Evolutionary conservation across 2,888 invertebrate genomes (phyloP), one percentile per base, ranked within the genome.

Genomic region (Ormyrus rosae): DNA sequence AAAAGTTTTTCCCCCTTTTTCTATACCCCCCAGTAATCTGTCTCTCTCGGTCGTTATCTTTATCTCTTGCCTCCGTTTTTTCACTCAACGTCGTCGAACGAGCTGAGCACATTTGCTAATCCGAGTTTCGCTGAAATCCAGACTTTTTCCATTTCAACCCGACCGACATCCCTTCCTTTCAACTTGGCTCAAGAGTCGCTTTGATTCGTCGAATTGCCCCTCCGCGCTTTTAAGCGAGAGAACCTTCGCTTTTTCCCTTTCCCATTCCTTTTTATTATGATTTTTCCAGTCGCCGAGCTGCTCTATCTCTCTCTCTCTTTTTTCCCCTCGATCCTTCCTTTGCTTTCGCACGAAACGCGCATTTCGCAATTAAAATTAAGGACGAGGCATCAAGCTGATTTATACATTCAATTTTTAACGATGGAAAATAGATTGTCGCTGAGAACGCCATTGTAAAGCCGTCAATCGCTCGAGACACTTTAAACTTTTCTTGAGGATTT

Each of bases 201-300:
- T 83, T 83, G 83, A 83, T 83, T 84, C 81, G 65, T 78, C 74
- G 72, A 75, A 81, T 81, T 77, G 71, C 72, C 55, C 81, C 70
- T 60, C 19, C 13, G 19, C 53, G n/a, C 55, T 72, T 56, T 61
- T 60, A 46, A 77, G 34, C 63, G 46, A 77, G 45, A 9, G 48
- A 68, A 78, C 78, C 79, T 78, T 69, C 78, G n/a, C 45, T 71
- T 80, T 76, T 77, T 60, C 63, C 68, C 75, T 79, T 70, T 34
- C 55, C 13, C 61, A 70, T 81, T 78, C 70, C 61, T 80, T 82
- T 67, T 73, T 72, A 68, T 78, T 82, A 82, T 78, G 82, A 83
- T 83, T 83, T 83, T 64, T 58, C 56, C 34, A 58, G 65, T 75
- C 53, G 19, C n/a, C 8, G 13, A 58, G 34, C 53, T 48, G 50